phyloP scores from a whole-genome alignment of 2,888 invertebrate species.

The Eupithecia exiguata region DNA sequence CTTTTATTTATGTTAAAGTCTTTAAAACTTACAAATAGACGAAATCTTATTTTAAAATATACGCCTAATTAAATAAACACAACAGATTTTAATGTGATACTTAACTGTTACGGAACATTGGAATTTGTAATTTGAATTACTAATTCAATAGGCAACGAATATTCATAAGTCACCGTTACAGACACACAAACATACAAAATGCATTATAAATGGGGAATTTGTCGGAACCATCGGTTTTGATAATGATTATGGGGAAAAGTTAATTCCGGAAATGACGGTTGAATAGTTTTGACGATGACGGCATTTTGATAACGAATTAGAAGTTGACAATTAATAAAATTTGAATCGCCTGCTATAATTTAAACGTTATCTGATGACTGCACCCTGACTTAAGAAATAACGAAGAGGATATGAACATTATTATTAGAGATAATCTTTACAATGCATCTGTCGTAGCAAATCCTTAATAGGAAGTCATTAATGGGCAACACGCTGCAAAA shows the following conservation, averaged over 20 bases:
- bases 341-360: not conserved
- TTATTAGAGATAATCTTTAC: not conserved
- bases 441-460: not conserved
- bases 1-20: conserved; percentile 16
- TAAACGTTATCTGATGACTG: conserved; percentile 2
- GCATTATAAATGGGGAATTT: conserved; percentile 37
- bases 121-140: conserved; percentile 52
- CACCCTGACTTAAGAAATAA: conserved; percentile 7
- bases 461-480: conserved; percentile 10
- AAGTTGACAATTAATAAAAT: conserved; percentile 17
- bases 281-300: conserved; percentile 29
- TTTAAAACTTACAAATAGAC: conserved; percentile 12
- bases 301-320: conserved; percentile 23
- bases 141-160: conserved; percentile 48
- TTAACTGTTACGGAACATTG: conserved; percentile 41
- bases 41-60: conserved; percentile 27
- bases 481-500: conserved; percentile 6
- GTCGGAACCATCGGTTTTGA: conserved; percentile 27
- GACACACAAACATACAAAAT: conserved; percentile 32
- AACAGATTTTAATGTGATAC: conserved; percentile 41
- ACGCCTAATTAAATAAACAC: conserved; percentile 48
- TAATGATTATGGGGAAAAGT: conserved; percentile 33
- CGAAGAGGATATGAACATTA: conserved; percentile 3
- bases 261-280: conserved; percentile 29
- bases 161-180: conserved; percentile 43